Evolutionary conservation across 2,888 invertebrate genomes (phyloP).

Genomic region (Drosophila infuscata): DNA sequence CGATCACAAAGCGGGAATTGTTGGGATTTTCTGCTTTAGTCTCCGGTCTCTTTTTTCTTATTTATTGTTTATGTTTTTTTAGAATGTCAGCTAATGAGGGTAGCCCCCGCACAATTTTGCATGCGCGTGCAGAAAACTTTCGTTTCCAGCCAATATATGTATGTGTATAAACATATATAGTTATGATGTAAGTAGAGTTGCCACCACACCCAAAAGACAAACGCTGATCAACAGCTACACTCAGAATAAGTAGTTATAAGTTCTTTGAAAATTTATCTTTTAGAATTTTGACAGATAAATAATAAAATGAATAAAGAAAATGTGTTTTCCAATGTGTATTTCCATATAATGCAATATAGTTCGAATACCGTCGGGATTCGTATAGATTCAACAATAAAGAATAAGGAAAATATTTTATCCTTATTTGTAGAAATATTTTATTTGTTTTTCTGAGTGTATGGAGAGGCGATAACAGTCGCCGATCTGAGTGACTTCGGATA

Average conservation of each 20-base stretch:
- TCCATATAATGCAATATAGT: background rate
- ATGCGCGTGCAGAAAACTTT: constrained; percentile 40
- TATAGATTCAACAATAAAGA: background rate
- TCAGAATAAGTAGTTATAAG: constrained; percentile 8
- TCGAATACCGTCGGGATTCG: background rate
- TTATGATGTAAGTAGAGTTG: constrained; percentile 43
- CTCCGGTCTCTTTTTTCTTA: background rate
- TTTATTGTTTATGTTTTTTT: background rate
- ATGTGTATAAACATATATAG: background rate
- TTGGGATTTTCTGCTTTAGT: constrained; percentile 2
- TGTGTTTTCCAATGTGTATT: background rate
- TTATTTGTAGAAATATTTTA: background rate
- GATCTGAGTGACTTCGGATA: background rate
- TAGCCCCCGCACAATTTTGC: constrained; percentile 27
- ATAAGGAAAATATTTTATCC: background rate
- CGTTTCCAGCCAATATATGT: constrained; percentile 22
- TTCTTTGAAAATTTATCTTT: too few species aligned
- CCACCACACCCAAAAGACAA: constrained; percentile 57
- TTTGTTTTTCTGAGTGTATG: background rate
- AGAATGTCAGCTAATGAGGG: constrained; percentile 70
- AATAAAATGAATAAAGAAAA: background rate
- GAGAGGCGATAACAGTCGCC: constrained; percentile 17
- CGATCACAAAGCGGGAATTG: constrained; percentile 26
- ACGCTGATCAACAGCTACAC: constrained; percentile 51
- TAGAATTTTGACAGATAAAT: background rate